A percentile compares a stretch with the other conserved stretches of the same genome.
These are phyloP conservation scores for Uria aalge DNA, from an alignment of 2,113 vertebrate genomes.

Conservation along the genomic window DNA sequence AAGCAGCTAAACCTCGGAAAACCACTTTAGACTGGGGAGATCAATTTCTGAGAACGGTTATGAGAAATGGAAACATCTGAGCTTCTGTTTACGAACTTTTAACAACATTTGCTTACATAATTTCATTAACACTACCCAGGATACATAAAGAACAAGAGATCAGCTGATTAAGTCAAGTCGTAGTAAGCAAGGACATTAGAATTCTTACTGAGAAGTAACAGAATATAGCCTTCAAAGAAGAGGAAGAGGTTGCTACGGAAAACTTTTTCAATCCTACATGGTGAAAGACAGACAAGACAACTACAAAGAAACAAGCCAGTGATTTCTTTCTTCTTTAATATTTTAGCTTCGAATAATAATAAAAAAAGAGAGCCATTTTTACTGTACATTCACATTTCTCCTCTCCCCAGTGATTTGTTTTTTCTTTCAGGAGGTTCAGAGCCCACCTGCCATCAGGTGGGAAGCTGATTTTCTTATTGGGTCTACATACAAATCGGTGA, in stretches of 20 bases:
- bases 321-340: constrained; percentile 17
- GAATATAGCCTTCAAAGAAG: background rate
- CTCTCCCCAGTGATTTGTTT: background rate
- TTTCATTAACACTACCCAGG: background rate
- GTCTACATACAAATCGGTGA: background rate
- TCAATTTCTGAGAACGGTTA: background rate
- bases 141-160: accelerated
- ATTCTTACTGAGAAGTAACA: background rate
- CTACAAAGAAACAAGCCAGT: background rate
- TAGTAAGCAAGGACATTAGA: background rate
- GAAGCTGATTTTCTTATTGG: background rate
- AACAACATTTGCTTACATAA: background rate
- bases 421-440: background rate
- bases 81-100: background rate
- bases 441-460: background rate
- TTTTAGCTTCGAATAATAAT: background rate
- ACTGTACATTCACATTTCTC: constrained; percentile 13
- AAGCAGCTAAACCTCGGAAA: background rate
- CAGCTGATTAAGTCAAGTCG: background rate
- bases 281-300: background rate
- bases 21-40: background rate
- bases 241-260: background rate
- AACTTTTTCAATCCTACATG: background rate
- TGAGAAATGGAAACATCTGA: background rate
- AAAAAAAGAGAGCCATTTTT: background rate